These are phyloP conservation scores for Podargus strigoides DNA, from an alignment of 2,797 vertebrate genomes.

Conservation along the genomic window DNA sequence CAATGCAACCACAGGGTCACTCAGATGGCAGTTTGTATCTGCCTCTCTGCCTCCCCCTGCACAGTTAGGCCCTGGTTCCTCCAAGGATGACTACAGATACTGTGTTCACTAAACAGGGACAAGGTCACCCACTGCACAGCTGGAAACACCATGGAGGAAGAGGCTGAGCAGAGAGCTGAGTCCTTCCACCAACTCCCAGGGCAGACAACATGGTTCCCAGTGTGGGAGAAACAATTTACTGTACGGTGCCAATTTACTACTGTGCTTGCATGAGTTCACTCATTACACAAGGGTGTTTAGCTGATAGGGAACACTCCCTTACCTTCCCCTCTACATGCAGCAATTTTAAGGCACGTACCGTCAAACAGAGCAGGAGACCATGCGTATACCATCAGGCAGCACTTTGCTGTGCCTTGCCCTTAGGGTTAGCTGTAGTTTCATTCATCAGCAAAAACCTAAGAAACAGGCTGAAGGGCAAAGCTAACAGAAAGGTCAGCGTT, in stretches of 20 bases:
- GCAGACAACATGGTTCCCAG: background rate
- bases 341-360: background rate
- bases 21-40: no score
- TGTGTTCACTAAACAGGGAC: background rate
- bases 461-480: background rate
- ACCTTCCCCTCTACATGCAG: rapidly evolving
- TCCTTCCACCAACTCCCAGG: no score
- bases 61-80: rapidly evolving
- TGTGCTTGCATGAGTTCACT: background rate
- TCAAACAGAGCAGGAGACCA: background rate
- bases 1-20: background rate
- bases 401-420: background rate
- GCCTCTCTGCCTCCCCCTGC: background rate
- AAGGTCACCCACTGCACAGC: rapidly evolving
- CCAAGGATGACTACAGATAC: no score
- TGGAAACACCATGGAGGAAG: background rate
- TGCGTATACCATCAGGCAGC: rapidly evolving
- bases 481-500: no score
- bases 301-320: background rate
- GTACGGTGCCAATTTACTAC: no score
- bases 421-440: no score
- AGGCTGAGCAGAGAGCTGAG: background rate
- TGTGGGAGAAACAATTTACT: background rate
- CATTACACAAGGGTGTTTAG: background rate
- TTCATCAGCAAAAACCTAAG: background rate